Percentiles rank a stretch among this genome's conserved stretches.
These are phyloP conservation scores for Oostethus manadensis DNA, from an alignment of 2,113 vertebrate genomes.

Conservation along the genomic window DNA sequence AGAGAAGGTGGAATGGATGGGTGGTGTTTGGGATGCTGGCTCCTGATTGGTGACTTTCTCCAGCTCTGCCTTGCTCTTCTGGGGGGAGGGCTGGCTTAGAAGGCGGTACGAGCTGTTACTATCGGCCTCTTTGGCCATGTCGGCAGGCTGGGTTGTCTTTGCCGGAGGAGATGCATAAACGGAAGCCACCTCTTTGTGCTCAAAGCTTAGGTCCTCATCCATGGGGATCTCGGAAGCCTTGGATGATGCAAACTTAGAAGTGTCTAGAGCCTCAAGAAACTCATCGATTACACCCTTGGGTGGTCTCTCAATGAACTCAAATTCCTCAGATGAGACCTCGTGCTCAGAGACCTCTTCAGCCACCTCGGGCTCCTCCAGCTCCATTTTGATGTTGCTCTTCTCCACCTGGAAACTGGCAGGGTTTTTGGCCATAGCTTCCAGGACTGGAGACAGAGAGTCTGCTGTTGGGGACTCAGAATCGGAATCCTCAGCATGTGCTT, in stretches of 20 bases:
- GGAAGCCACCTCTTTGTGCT: constrained; percentile 22
- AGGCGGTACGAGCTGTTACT: constrained; percentile 60
- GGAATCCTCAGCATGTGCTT: constrained; percentile 49
- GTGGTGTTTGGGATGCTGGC: constrained; percentile 27
- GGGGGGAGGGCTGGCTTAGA: constrained; percentile 54
- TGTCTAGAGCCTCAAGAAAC: constrained; percentile 72
- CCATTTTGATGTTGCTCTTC: constrained; percentile 41
- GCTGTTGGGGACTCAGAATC: constrained; percentile 72
- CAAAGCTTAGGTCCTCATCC: constrained; percentile 61
- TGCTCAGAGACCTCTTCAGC: constrained; percentile 69
- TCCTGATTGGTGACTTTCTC: constrained; percentile 55
- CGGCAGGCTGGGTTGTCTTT: neutral
- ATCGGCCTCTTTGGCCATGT: constrained; percentile 32
- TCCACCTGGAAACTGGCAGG: constrained; percentile 68
- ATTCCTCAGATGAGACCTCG: constrained; percentile 74
- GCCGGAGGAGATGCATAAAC: neutral
- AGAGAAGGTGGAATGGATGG: constrained; percentile 26
- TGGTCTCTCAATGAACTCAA: constrained; percentile 75
- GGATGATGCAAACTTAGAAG: constrained; percentile 58
- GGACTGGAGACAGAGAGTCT: constrained; percentile 72
- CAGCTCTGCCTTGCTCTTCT: constrained; percentile 66
- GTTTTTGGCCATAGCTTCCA: constrained; percentile 73
- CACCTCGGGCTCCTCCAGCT: constrained; percentile 58
- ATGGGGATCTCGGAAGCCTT: constrained; percentile 56
- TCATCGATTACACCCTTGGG: constrained; percentile 69